Conservation (phyloP, 2,797 vertebrate genomes). For the Melanogrammus aeglefinus region DNA sequence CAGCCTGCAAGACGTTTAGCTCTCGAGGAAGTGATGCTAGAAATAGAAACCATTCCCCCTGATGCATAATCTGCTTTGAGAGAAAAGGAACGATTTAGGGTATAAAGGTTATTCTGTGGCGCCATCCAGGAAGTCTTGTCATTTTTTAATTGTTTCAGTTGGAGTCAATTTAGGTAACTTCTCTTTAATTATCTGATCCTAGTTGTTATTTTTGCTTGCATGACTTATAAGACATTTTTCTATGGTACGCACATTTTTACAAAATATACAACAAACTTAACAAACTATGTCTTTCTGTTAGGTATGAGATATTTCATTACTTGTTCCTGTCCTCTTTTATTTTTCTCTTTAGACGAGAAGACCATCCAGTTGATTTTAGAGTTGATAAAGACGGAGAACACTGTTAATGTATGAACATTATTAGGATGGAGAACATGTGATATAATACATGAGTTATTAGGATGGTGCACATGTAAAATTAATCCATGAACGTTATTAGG, state of each 20-base stretch:
- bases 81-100: no score
- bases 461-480: constrained; percentile 17
- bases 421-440: constrained; percentile 17
- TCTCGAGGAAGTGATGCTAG: no score
- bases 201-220: neutral
- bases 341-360: constrained; percentile 78
- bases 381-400: constrained; percentile 84
- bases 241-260: neutral
- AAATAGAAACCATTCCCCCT: no score
- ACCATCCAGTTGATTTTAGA: constrained; percentile 89
- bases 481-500: neutral
- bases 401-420: neutral
- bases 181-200: neutral
- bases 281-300: neutral
- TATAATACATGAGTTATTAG: neutral
- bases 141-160: no score
- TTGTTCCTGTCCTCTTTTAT: constrained; percentile 10
- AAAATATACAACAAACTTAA: neutral
- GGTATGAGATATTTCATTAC: neutral
- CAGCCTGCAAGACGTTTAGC: no score
- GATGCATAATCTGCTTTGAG: no score
- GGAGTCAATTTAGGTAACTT: neutral
- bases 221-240: neutral
- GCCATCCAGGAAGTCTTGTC: no score
- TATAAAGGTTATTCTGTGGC: no score